phyloP scores from a whole-genome alignment of 2,113 vertebrate genomes.

The Hippocampus zosterae region DNA sequence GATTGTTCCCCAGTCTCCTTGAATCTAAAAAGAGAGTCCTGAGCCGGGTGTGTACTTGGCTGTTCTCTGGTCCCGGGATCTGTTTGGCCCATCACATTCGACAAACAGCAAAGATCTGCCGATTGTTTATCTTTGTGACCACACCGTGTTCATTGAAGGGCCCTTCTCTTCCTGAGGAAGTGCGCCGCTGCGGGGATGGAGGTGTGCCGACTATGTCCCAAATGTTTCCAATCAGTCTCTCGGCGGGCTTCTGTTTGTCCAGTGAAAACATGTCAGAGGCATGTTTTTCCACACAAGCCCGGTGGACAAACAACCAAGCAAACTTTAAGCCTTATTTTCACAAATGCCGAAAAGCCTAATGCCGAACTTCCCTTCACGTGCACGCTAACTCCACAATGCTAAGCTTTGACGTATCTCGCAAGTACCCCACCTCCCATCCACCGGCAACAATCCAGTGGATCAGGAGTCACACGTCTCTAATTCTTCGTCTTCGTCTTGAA shows the following conservation, averaged over 20 bases:
- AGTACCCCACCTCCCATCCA: constrained; percentile 24
- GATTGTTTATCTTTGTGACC: constrained; percentile 59
- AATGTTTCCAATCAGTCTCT: constrained; percentile 60
- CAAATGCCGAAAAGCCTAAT: neutral
- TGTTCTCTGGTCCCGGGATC: constrained; percentile 38
- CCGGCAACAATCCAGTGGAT: constrained; percentile 19
- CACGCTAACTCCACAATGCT: constrained; percentile 33
- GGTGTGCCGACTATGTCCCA: constrained; percentile 37
- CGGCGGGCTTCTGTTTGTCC: constrained; percentile 40
- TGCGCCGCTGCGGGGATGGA: constrained; percentile 25
- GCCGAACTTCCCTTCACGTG: constrained; percentile 30
- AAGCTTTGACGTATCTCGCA: constrained; percentile 19
- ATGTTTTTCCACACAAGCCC: constrained; percentile 18
- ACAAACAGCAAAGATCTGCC: constrained; percentile 34
- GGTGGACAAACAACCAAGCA: constrained; percentile 28
- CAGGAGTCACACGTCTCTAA: constrained; percentile 1
- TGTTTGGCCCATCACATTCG: constrained; percentile 47
- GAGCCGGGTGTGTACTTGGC: constrained; percentile 51
- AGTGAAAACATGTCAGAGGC: constrained; percentile 18
- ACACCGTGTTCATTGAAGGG: constrained; percentile 44
- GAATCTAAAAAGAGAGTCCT: constrained; percentile 46
- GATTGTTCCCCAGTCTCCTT: constrained; percentile 55
- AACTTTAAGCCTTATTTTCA: constrained; percentile 18
- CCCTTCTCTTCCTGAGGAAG: constrained; percentile 63
- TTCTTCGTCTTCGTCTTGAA: too few relatives aligned